Conservation (phyloP, 2,888 invertebrate genomes). For the Anaspis maculata region DNA sequence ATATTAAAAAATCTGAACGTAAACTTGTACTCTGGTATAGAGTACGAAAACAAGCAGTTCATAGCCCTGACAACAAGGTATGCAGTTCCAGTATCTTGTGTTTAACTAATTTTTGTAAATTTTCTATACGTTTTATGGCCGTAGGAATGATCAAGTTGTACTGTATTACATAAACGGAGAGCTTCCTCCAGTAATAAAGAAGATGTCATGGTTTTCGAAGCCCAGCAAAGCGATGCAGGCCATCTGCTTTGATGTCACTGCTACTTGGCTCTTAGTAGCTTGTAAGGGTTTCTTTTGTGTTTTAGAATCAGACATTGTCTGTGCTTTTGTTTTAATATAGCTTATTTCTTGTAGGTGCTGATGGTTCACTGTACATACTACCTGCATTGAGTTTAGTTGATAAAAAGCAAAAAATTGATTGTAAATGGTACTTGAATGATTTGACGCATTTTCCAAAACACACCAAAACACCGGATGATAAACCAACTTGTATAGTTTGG, state of each 20-base stretch:
- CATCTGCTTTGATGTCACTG: constrained; percentile 77
- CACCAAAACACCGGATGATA: constrained; percentile 33
- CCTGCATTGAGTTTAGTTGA: constrained; percentile 53
- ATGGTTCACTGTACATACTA: constrained; percentile 53
- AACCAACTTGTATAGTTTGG: constrained; percentile 61
- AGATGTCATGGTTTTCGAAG: constrained; percentile 39
- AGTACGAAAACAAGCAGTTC: constrained; percentile 41
- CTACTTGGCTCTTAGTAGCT: constrained; percentile 63
- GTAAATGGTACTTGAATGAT: constrained; percentile 52
- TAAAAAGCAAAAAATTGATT: constrained; percentile 45
- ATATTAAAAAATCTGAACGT: constrained; percentile 38
- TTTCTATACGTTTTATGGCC: no score
- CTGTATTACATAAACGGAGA: constrained; percentile 40
- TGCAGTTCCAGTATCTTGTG: background rate
- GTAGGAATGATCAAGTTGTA: constrained; percentile 38
- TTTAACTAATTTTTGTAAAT: constrained; percentile 3
- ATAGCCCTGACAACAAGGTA: constrained; percentile 35
- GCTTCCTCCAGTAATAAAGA: constrained; percentile 35
- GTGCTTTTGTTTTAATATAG: constrained; percentile 1
- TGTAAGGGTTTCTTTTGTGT: constrained; percentile 40
- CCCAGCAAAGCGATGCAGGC: constrained; percentile 48
- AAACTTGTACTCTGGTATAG: constrained; percentile 36
- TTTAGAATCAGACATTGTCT: constrained; percentile 1
- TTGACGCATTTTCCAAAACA: constrained; percentile 45
- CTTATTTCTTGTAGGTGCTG: constrained; percentile 43